A percentile compares a stretch with the other conserved stretches of the same genome.
Evolutionary conservation across 2,888 invertebrate species (phyloP).

Genomic region (Dorcus parallelipipedus): DNA sequence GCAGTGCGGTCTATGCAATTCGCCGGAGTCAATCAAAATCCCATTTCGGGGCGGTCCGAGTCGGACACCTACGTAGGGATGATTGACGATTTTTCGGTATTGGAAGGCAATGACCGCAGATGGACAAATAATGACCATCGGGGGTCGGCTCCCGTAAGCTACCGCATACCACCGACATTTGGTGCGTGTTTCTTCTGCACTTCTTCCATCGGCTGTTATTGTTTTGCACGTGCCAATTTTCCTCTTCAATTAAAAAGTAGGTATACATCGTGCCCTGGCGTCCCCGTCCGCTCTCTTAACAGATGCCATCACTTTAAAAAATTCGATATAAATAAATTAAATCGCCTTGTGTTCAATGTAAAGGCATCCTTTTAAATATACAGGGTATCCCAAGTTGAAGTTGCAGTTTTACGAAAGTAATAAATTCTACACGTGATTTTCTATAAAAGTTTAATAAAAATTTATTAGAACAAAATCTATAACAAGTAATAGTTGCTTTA

Average conservation of each 20-base stretch:
- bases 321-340: too few species aligned
- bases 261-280: too few species aligned
- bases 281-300: too few species aligned
- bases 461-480: conserved; percentile 13
- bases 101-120: conserved; percentile 29
- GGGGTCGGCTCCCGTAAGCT: conserved; percentile 21
- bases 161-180: conserved; percentile 14
- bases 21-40: conserved; percentile 27
- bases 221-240: conserved; percentile 7
- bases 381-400: too few species aligned
- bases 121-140: conserved; percentile 29
- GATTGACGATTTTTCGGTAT: conserved; percentile 27
- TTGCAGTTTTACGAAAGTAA: too few species aligned
- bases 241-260: too few species aligned
- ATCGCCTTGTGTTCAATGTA: too few species aligned
- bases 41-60: conserved; percentile 27
- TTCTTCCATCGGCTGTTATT: background rate
- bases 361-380: too few species aligned
- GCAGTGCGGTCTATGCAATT: conserved; percentile 4
- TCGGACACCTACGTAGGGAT: conserved; percentile 27
- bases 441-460: conserved; percentile 21
- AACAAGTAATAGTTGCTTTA: conserved; percentile 12
- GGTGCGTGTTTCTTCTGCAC: background rate
- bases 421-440: background rate
- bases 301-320: too few species aligned